phyloP scores from a whole-genome alignment of 2,113 vertebrate species.

The Chamaetylas fuelleborni region DNA sequence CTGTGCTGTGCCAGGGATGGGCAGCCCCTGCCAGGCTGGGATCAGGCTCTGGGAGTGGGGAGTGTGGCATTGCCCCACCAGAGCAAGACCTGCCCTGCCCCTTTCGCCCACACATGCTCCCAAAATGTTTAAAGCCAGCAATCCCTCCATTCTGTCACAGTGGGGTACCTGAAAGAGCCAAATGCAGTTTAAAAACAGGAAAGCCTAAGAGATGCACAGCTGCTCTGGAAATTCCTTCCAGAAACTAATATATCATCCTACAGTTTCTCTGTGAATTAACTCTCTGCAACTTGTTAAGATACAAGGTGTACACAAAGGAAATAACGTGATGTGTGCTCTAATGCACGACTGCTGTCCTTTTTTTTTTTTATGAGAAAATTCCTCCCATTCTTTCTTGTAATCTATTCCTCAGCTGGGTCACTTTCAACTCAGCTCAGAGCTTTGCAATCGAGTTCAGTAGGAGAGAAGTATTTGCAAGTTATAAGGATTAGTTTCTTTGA shows the following conservation, averaged over 20 bases:
- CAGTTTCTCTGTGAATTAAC: not conserved
- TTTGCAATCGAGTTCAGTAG: not conserved
- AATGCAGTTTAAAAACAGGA: not conserved
- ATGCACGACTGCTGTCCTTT: not conserved
- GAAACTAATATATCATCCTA: not conserved
- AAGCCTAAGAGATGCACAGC: not conserved
- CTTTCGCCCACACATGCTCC: not conserved
- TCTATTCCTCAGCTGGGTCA: not conserved
- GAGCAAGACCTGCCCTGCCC: not conserved
- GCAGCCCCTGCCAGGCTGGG: not conserved
- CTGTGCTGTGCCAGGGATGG: not conserved
- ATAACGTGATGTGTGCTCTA: not conserved
- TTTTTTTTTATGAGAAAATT: not conserved
- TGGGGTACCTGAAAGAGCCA: not conserved
- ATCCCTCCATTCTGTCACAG: not conserved
- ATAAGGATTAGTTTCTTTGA: slow-evolving; percentile 22
- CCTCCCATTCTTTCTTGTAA: not conserved
- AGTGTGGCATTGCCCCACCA: not conserved
- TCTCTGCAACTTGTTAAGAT: not conserved
- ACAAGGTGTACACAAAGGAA: not conserved
- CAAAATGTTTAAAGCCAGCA: not conserved
- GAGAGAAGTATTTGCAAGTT: not conserved
- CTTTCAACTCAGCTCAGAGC: not conserved
- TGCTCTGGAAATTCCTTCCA: not conserved
- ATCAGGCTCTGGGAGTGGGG: not conserved